phyloP scores from a whole-genome alignment of 2,797 vertebrate genomes.

The Enteromius thamalakanensis region DNA sequence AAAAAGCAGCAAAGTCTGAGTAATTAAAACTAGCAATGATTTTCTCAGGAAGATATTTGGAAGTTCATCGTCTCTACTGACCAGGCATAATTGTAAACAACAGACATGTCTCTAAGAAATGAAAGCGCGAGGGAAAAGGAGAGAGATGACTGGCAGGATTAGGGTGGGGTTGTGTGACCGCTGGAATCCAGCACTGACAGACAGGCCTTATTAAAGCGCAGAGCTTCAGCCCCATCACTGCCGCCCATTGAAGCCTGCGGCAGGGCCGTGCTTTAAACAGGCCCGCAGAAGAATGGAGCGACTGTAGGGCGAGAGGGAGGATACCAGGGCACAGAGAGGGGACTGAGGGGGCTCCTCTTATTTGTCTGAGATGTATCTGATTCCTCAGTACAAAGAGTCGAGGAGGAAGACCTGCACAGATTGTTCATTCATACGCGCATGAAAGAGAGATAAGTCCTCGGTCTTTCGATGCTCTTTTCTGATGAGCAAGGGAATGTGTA shows the following conservation, averaged over 20 bases:
- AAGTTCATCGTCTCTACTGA: constrained; percentile 11
- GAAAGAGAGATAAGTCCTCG: constrained; percentile 61
- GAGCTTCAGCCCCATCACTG: constrained; percentile 64
- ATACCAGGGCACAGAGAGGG: constrained; percentile 68
- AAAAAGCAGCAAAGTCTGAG: background rate
- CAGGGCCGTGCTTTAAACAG: constrained; percentile 68
- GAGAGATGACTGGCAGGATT: constrained; percentile 74
- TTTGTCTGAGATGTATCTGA: constrained; percentile 88
- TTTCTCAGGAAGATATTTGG: background rate
- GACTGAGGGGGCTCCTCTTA: constrained; percentile 76
- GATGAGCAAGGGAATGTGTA: constrained; percentile 71
- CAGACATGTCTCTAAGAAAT: constrained; percentile 75
- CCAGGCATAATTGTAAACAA: constrained; percentile 71
- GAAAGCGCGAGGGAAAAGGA: constrained; percentile 53
- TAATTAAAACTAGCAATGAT: background rate
- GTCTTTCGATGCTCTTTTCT: constrained; percentile 42
- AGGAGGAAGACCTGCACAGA: constrained; percentile 82
- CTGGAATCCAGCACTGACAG: constrained; percentile 81
- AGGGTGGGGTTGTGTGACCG: constrained; percentile 71
- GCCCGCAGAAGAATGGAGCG: constrained; percentile 75
- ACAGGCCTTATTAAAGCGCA: constrained; percentile 82
- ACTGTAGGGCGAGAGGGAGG: constrained; percentile 72
- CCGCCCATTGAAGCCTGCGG: constrained; percentile 70
- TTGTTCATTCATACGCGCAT: constrained; percentile 79
- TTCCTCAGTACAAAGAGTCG: constrained; percentile 83